Evolutionary conservation across 2,113 vertebrate genomes (phyloP), one percentile per base, ranked within the genome.

Genomic region (Ranitomeya variabilis): DNA sequence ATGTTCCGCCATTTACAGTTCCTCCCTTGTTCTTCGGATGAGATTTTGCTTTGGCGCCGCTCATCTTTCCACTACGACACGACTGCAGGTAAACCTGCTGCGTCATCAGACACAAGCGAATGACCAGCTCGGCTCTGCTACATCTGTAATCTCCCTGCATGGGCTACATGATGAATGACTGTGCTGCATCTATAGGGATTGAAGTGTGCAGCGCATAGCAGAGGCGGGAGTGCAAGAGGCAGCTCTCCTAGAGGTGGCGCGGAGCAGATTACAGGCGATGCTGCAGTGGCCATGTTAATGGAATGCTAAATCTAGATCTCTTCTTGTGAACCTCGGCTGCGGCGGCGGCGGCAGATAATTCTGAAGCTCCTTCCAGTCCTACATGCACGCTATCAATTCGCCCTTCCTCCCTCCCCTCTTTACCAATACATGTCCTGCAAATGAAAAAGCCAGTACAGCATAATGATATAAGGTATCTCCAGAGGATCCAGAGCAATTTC

Each of bases 201-300:
- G 26, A 86, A 66, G 52, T 62, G 69, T 51, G 73, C 71, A 77
- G 71, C 23, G 54, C 71, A 19, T 18, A 31, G 85, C 37, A 37
- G 84, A 13, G 73, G 55, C 45, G 73, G 74, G 57, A 51, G 74
- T 52, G 74, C 57, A 66, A 13, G 14, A 85, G 52, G 85, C 55
- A 45, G 85, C 57, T 16, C 19, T 77, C 21, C 57, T n/a, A 15
- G 31, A 52, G 55, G 59, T 66, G 21, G 37, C 7, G 71, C 52
- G 74, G 15, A 85, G 83, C 45, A 74, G 37, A 86, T 71, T 85
- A 73, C 83, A 67, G 52, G 26, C 83, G 31, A 31, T 83, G 81
- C 81, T 83, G 81, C 81, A 83, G 81, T 83, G 81, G 62, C 62
- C 81, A 83, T 83, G 81, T 83, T 83, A 83, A 83, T 83, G 81